Percentiles rank a stretch among this genome's conserved stretches.
Evolutionary conservation across 2,888 invertebrate species (phyloP).

Genomic region (Vannuccia rotundouncinata): DNA sequence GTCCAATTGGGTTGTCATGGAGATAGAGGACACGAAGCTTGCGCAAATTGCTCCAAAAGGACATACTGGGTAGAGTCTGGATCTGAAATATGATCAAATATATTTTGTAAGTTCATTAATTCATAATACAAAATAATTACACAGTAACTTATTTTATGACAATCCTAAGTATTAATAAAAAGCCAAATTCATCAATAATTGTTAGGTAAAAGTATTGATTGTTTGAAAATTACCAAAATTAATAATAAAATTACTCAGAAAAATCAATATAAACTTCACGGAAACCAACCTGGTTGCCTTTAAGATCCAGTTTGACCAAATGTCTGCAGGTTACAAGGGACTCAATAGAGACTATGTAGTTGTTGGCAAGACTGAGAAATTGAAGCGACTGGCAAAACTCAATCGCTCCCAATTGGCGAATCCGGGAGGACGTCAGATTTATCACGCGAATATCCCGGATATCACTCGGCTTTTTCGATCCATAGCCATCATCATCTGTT

Average conservation of each 20-base stretch:
- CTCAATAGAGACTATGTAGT: conserved; percentile 51
- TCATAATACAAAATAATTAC: too few species aligned
- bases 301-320: conserved; percentile 52
- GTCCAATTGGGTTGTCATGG: conserved; percentile 55
- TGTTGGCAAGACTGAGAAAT: conserved; percentile 50
- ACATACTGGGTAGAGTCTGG: conserved; percentile 46
- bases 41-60: conserved; percentile 50
- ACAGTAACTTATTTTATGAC: not conserved
- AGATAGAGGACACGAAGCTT: conserved; percentile 50
- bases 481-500: too few species aligned
- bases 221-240: too few species aligned
- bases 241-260: too few species aligned
- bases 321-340: conserved; percentile 47
- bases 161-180: too few species aligned
- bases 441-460: not conserved
- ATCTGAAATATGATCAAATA: conserved; percentile 45
- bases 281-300: conserved; percentile 48
- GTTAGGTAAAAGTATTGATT: not conserved
- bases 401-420: conserved; percentile 45
- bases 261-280: too few species aligned
- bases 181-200: too few species aligned
- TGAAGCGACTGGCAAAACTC: conserved; percentile 46
- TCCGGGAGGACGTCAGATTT: not conserved
- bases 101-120: not conserved
- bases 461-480: too few species aligned